Base-by-base conservation (phyloP, 2,797 vertebrate genomes). In the Danio kyathit region DNA sequence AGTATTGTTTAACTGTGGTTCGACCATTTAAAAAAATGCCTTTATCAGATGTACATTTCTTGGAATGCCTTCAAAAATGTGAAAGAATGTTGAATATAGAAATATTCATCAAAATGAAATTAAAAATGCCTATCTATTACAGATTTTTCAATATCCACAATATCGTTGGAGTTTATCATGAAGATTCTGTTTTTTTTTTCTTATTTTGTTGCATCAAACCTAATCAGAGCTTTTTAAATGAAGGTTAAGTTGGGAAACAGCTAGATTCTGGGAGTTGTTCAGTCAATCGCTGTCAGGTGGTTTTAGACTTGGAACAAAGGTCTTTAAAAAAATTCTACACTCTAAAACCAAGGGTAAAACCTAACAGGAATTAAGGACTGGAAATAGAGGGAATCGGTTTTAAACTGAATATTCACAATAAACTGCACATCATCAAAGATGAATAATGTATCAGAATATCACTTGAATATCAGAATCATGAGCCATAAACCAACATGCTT, bases 231-330 rank as follows among this genome's bases (percentile, higher is more conserved):
- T 19, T n/a, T 48, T 69, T 13, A 19, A 78, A n/a, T n/a, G 69
- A 49, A 16, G 19, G 49, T 49, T 69, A 8, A 10, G 49, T 17
- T 44, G 40, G 11, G 19, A 43, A 76, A 44, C 49, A 57, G 9
- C 14, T 13, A 19, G 5, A 46, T 48, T 46, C 49, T 56, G 40
- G 49, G 44, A 12, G 69, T 56, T 9, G 51, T 72, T 21, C 6
- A 57, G 57, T 67, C 41, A 1, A 29, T 57, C 43, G 16, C 16
- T 61, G 63, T 38, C 19, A 4, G 41, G 14, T 44, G 41, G 19
- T 57, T 66, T 76, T 66, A 48, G 51, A 2, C 17, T 66, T 11
- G 17, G n/a, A 14, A 46, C 56, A 6, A 65, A 76, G 61, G 41
- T 76, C 40, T 17, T 56, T 17, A 66, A 11, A 57, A 57, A 46